These are phyloP conservation scores for Rhyacophila brunnea DNA, from an alignment of 1,140 invertebrate genomes.

Conservation along the genomic window DNA sequence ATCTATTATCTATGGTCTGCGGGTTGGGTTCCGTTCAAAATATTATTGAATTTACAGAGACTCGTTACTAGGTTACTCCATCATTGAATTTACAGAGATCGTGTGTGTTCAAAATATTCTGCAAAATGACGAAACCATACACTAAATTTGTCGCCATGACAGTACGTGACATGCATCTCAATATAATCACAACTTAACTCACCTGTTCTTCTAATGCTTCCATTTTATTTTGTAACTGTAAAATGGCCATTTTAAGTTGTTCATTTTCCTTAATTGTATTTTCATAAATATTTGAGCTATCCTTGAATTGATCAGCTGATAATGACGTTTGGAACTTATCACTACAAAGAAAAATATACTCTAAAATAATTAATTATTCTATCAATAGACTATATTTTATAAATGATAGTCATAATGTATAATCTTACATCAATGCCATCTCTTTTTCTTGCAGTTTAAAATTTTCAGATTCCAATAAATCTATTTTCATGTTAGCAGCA, in stretches of 20 bases:
- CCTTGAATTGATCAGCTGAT: conserved; percentile 7
- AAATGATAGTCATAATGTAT: neutral
- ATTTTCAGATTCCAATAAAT: conserved; percentile 18
- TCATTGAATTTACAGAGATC: no score
- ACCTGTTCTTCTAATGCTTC: conserved; percentile 19
- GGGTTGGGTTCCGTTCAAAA: no score
- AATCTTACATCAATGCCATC: conserved; percentile 22
- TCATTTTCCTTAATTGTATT: conserved; percentile 37
- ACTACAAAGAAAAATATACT: conserved; percentile 14
- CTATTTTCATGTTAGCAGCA: conserved; percentile 2
- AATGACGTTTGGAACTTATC: conserved; percentile 19
- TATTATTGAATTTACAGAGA: no score
- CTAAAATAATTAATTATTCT: conserved; percentile 2
- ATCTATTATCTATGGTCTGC: no score
- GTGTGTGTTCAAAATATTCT: no score
- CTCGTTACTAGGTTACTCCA: no score
- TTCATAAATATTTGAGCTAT: conserved; percentile 38
- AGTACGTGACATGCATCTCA: no score
- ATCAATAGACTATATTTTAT: neutral
- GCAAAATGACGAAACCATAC: no score
- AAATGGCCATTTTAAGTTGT: conserved; percentile 20
- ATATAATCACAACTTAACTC: no score
- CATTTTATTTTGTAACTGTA: conserved; percentile 16
- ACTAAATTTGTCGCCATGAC: no score
- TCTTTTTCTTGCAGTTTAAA: conserved; percentile 26